Evolutionary conservation across 2,888 invertebrate species (phyloP), one percentile per base, ranked within the genome.

Genomic region (Acrocyrtus sp.): DNA sequence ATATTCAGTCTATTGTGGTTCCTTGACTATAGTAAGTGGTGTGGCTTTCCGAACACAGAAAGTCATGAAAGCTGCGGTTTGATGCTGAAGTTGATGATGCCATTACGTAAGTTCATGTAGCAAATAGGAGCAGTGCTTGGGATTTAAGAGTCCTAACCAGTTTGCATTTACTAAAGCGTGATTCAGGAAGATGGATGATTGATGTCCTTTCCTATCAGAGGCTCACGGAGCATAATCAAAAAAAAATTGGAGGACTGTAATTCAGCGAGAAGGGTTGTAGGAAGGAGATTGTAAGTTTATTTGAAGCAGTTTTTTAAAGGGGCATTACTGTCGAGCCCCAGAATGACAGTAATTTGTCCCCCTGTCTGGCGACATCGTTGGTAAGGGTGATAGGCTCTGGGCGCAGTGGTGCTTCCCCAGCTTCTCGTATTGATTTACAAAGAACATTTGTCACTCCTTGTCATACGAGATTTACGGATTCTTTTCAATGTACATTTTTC

Each of bases 161-260:
- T n/a, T n/a, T n/a, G n/a, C n/a, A n/a, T n/a, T n/a, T n/a, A n/a
- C n/a, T n/a, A n/a, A n/a, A n/a, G n/a, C 45, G n/a, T 45, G 45
- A 45, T 45, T 45, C n/a, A 45, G 5, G 45, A n/a, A n/a, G n/a
- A n/a, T 34, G 34, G 34, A 58, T 67, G 67, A 67, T 67, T 67
- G 58, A 67, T 67, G 58, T 67, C 27, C 34, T 39, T 41, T 67
- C 56, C 47, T 53, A 65, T 56, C 65, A 56, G 10, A 47, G 12
- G 34, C 34, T 34, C 34, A 34, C 34, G 34, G 5, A 12, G 5
- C 34, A 34, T 34, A 34, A 12, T 8, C 34, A 8, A 12, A 5
- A 34, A 34, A 12, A 34, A 34, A 34, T 34, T 12, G 6, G 6
- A 34, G 12, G 34, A 8, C 34, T 34, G 5, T 34, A 12, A 12